Conservation (phyloP, 2,113 vertebrate genomes). For the Sinocyclocheilus rhinocerous region DNA sequence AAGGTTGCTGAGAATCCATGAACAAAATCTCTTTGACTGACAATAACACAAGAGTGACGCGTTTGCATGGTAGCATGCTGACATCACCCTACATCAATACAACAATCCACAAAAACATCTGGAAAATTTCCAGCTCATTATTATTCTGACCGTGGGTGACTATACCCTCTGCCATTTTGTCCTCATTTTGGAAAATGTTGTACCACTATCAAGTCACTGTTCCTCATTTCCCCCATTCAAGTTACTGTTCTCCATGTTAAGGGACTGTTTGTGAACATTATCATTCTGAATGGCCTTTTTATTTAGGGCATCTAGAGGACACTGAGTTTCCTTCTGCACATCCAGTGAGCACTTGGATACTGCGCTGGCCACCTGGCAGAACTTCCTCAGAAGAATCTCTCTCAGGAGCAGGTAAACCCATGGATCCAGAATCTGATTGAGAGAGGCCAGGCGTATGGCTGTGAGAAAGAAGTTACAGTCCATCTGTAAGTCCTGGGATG, state of each 20-base stretch:
- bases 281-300: slow-evolving; percentile 62
- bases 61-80: slow-evolving; percentile 61
- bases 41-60: slow-evolving; percentile 32
- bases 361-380: slow-evolving; percentile 86
- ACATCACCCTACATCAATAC: slow-evolving; percentile 51
- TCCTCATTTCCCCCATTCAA: slow-evolving; percentile 36
- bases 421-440: slow-evolving; percentile 97
- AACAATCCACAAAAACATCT: slow-evolving; percentile 40
- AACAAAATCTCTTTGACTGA: slow-evolving; percentile 35
- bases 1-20: slow-evolving; percentile 21
- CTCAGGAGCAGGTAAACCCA: slow-evolving; percentile 96
- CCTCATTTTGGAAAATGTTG: not conserved
- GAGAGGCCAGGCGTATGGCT: slow-evolving; percentile 89
- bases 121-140: not conserved
- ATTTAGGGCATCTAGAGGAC: slow-evolving; percentile 71
- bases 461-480: slow-evolving; percentile 88
- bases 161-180: not conserved
- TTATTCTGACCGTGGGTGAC: not conserved
- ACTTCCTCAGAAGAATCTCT: slow-evolving; percentile 88
- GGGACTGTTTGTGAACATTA: slow-evolving; percentile 60
- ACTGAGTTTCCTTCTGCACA: slow-evolving; percentile 72
- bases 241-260: slow-evolving; percentile 23
- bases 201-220: slow-evolving; percentile 44
- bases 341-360: slow-evolving; percentile 84
- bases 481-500: slow-evolving; percentile 59